These are phyloP conservation scores for Melanotaenia pygmaea DNA, from an alignment of 2,797 vertebrate species.

Conservation along the genomic window DNA sequence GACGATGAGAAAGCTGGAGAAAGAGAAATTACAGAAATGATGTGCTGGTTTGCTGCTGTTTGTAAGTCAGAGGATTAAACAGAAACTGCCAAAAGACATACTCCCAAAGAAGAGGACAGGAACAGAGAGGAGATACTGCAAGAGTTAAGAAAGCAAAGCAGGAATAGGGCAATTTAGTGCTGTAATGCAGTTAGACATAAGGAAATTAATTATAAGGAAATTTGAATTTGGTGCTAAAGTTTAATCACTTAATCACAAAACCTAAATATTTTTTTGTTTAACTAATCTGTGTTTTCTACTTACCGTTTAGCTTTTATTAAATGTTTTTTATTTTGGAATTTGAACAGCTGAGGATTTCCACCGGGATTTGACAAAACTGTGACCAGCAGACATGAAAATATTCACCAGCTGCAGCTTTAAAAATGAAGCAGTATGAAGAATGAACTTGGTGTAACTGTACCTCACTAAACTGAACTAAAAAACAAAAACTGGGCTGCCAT, in stretches of 20 bases:
- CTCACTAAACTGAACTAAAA: not conserved
- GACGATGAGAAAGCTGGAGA: constrained; percentile 11
- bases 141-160: not conserved
- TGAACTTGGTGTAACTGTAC: not conserved
- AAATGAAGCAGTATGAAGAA: not conserved
- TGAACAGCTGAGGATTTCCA: not conserved
- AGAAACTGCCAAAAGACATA: constrained; percentile 52
- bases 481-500: not conserved
- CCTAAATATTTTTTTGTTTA: not conserved
- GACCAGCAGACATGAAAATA: not conserved
- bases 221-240: not conserved
- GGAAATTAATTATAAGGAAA: too few species aligned
- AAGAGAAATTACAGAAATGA: constrained; percentile 38
- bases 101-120: constrained; percentile 21
- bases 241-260: not conserved
- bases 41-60: constrained; percentile 55
- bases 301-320: not conserved
- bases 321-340: not conserved
- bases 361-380: not conserved
- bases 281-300: not conserved
- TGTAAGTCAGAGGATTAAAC: constrained; percentile 25
- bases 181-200: not conserved
- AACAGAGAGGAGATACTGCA: not conserved
- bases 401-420: not conserved
- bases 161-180: not conserved